Evolutionary conservation across 2,113 vertebrate genomes (phyloP), one percentile per base, ranked within the genome.

Genomic region (Rhombomys opimus): DNA sequence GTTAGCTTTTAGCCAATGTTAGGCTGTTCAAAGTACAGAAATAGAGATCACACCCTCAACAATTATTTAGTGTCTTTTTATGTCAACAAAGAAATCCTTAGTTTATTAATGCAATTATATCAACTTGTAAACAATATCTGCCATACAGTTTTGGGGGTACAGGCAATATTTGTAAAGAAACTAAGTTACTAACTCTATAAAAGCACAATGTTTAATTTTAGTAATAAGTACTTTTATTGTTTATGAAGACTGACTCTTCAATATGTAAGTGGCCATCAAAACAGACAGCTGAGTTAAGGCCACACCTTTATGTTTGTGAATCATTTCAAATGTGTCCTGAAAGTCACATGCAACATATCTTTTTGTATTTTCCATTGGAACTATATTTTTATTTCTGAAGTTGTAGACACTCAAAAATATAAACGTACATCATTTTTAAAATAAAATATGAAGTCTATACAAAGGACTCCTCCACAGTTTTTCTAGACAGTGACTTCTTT

Each of bases 31-130:
- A 65, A 2, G 38, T 23, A 27, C 1, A 84, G 67, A 78, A 93
- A 87, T 93, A 7, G 17, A 93, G 63, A 81, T 70, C 35, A 32
- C 27, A 15, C 46, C 22, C 8, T 91, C 41, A 61, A 77, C 20
- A 94, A 73, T 80, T 86, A 77, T 86, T 91, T 70, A 81, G 6
- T 25, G 4, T 76, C 2, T 78, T 14, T 65, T 84, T 82, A 95
- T 67, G 13, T 18, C 57, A 61, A 1, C 59, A 3, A 77, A 90
- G 12, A 91, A 15, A 32, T 6, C 1, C 7, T 93, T 95, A 72
- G 2, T 50, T 75, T 95, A 72, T 95, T 76, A 95, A 89, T 92
- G 11, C 54, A 95, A 82, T 90, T 23, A 78, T 18, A 54, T 22
- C 7, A 91, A 93, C 89, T 67, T 70, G 10, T 80, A 73, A 84